Evolutionary conservation across 2,797 vertebrate species (phyloP).

Genomic region (Micromesistius poutassou): DNA sequence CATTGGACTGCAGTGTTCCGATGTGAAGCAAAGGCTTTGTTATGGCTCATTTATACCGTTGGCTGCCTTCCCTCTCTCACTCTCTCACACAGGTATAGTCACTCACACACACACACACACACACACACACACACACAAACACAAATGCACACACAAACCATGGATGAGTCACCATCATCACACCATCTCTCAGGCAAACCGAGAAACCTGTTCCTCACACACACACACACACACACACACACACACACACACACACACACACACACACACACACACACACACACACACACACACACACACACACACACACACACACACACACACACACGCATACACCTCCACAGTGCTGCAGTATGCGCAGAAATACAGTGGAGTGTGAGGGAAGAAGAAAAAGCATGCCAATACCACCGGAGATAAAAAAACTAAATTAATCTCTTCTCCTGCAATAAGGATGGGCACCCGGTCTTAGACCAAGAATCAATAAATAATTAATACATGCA

Average conservation of each 20-base stretch:
- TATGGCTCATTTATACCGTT: constrained; percentile 63
- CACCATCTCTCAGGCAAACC: constrained; percentile 71
- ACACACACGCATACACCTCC: constrained; percentile 73
- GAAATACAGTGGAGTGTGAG: constrained; percentile 46
- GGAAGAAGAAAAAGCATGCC: constrained; percentile 30
- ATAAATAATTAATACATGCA: not conserved
- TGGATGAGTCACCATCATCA: constrained; percentile 76
- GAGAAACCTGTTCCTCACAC: constrained; percentile 39
- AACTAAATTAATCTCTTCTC: constrained; percentile 44
- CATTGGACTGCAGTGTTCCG: constrained; percentile 44
- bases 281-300: constrained; percentile 37
- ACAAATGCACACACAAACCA: constrained; percentile 65
- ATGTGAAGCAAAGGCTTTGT: constrained; percentile 47
- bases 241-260: too few relatives aligned
- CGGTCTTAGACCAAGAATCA: not conserved
- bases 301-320: constrained; percentile 58
- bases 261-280: constrained; percentile 70
- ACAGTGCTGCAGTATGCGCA: constrained; percentile 70
- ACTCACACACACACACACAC: constrained; percentile 9
- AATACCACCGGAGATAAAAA: too few relatives aligned
- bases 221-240: not conserved
- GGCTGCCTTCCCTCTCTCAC: constrained; percentile 43
- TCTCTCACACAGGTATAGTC: constrained; percentile 30
- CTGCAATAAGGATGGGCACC: constrained; percentile 15
- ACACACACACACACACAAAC: constrained; percentile 16